Percentiles rank a stretch among this genome's conserved stretches.
phyloP scores from a whole-genome alignment of 2,113 vertebrate species.

The Aleadryas rufinucha region DNA sequence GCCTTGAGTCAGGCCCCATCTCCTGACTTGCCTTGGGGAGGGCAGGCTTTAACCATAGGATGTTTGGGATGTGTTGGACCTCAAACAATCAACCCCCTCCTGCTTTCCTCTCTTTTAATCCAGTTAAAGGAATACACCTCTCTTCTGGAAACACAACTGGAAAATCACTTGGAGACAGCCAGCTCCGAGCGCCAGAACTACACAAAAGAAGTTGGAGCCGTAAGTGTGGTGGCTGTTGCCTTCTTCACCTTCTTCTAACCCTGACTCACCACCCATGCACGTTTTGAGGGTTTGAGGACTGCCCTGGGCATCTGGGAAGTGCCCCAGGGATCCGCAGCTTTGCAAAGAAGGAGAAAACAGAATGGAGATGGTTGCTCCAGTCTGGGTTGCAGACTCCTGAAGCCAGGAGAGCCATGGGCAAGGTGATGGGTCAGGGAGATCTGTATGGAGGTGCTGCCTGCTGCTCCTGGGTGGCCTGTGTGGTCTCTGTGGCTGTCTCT shows the following conservation, averaged over 20 bases:
- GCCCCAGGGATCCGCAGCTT: background rate
- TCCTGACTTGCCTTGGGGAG: background rate
- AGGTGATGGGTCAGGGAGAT: background rate
- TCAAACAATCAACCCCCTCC: background rate
- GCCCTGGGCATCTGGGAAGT: background rate
- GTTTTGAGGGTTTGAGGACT: background rate
- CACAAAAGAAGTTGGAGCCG: conserved; percentile 80
- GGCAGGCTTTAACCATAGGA: background rate
- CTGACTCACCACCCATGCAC: rapidly evolving
- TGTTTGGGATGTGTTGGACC: background rate
- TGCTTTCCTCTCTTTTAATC: background rate
- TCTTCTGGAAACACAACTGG: conserved; percentile 85
- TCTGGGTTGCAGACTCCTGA: background rate
- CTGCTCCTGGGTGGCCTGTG: background rate
- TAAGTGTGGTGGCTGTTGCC: conserved; percentile 44
- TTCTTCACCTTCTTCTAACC: background rate
- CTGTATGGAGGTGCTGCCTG: background rate
- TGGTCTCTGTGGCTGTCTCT: background rate
- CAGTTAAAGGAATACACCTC: conserved; percentile 85
- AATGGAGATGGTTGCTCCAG: background rate
- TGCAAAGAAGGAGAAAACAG: background rate
- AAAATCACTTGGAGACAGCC: conserved; percentile 84
- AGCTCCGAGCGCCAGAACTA: conserved; percentile 76
- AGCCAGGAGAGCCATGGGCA: background rate
- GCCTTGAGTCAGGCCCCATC: background rate